Conservation (phyloP, 2,113 vertebrate species). For the Bothrops jararaca region DNA sequence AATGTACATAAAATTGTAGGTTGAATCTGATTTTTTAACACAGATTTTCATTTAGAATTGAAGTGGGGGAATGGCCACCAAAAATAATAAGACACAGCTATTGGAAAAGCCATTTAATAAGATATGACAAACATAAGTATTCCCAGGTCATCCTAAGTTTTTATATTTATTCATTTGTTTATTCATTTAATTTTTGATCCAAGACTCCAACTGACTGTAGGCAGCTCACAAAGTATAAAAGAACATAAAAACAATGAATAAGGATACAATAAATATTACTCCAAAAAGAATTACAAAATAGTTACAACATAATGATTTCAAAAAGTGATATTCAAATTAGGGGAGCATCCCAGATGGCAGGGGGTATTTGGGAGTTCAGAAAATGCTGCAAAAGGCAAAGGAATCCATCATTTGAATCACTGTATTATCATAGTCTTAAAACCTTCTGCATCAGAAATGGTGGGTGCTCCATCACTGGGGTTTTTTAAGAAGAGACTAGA, state of each 20-base stretch:
- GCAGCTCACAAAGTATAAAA: not conserved
- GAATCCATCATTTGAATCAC: not conserved
- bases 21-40: not conserved
- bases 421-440: not conserved
- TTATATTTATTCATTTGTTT: not conserved
- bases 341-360: not conserved
- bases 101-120: not conserved
- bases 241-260: not conserved
- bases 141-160: not conserved
- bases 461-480: too few species aligned
- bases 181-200: not conserved
- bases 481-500: too few species aligned
- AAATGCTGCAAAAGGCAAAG: not conserved
- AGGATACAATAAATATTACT: not conserved
- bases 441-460: not conserved
- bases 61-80: not conserved
- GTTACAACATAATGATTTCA: not conserved
- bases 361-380: not conserved
- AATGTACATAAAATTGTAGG: not conserved
- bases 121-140: not conserved
- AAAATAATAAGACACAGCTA: not conserved
- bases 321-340: not conserved
- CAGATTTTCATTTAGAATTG: not conserved
- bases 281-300: not conserved
- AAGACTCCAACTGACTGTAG: not conserved